Percentiles rank a stretch among this genome's conserved stretches.
Conservation (phyloP, 37 sponge, comb jelly and placozoan genomes). For the Spongia lamella region DNA sequence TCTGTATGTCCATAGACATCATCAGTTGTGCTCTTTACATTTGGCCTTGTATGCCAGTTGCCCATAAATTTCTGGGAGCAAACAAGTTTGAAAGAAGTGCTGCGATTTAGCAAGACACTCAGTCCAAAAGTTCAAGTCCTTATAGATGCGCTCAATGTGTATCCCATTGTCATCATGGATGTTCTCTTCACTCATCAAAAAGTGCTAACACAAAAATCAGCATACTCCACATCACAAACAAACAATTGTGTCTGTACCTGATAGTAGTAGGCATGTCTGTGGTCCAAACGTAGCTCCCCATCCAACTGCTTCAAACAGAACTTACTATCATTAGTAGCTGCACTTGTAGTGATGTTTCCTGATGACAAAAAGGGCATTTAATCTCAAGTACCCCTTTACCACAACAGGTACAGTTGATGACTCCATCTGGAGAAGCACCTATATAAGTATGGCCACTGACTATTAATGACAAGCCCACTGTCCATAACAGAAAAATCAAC, state of each 20-base stretch:
- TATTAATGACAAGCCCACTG: too few relatives aligned
- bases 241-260: conserved; percentile 31
- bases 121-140: conserved; percentile 21
- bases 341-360: too few relatives aligned
- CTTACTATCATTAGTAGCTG: too few relatives aligned
- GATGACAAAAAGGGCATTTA: neutral
- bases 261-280: neutral
- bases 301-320: too few relatives aligned
- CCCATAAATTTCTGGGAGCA: conserved; percentile 60
- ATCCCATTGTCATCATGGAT: neutral
- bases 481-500: too few relatives aligned
- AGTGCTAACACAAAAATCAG: conserved; percentile 54
- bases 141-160: conserved; percentile 35
- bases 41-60: conserved; percentile 26
- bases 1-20: too few relatives aligned
- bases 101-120: neutral
- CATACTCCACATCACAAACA: conserved; percentile 32
- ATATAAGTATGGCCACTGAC: neutral
- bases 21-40: too few relatives aligned
- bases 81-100: conserved; percentile 21
- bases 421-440: too few relatives aligned
- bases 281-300: neutral
- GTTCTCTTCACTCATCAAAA: conserved; percentile 32
- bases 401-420: too few relatives aligned
- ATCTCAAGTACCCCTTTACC: too few relatives aligned